phyloP scores from a whole-genome alignment of 1,140 invertebrate species.

The Drosophila triauraria region DNA sequence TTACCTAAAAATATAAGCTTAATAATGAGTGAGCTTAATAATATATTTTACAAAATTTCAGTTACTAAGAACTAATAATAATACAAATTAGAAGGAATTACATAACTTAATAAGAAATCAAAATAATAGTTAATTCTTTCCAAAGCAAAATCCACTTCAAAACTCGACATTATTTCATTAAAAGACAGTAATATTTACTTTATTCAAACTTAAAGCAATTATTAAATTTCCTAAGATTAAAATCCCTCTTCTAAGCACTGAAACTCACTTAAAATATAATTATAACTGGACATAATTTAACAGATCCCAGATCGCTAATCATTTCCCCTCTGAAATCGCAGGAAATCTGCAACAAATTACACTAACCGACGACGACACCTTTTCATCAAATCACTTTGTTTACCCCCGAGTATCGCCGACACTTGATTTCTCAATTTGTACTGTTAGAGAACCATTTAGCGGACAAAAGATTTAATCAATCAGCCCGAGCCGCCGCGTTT shows the following conservation, averaged over 20 bases:
- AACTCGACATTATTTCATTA: too few species aligned
- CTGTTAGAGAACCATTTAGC: constrained; percentile 49
- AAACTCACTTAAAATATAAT: neutral
- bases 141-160: too few species aligned
- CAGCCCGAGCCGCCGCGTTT: constrained; percentile 20
- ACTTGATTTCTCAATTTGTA: constrained; percentile 39
- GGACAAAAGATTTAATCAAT: constrained; percentile 55
- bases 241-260: neutral
- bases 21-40: neutral
- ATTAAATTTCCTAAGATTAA: neutral
- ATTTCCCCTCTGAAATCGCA: constrained; percentile 7
- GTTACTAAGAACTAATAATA: neutral
- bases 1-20: too few species aligned
- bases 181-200: too few species aligned
- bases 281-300: constrained; percentile 26
- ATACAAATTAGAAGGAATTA: too few species aligned
- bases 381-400: constrained; percentile 13
- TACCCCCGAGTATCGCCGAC: neutral
- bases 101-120: too few species aligned
- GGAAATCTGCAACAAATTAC: constrained; percentile 31
- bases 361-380: constrained; percentile 3
- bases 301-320: neutral
- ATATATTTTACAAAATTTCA: too few species aligned
- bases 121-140: too few species aligned
- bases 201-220: neutral